Evolutionary conservation across 2,888 invertebrate genomes (phyloP).

Genomic region (Drosophila subsilvestris): DNA sequence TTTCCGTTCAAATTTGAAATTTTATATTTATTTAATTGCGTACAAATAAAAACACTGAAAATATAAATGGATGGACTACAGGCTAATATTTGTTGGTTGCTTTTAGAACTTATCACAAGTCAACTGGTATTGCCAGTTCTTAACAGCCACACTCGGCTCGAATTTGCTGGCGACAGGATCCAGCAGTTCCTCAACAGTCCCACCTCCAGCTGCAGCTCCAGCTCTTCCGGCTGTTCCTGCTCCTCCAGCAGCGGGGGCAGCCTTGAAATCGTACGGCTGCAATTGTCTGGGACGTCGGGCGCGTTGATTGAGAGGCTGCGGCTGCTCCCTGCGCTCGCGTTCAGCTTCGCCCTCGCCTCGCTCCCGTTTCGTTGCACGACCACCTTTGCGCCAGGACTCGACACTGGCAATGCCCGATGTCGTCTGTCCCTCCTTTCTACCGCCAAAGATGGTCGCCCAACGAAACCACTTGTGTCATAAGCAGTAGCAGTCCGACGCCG

Average conservation of each 20-base stretch:
- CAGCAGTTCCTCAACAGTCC: slow-evolving; percentile 68
- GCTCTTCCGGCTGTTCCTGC: slow-evolving; percentile 41
- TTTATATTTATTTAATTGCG: slow-evolving; percentile 30
- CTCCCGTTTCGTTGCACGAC: slow-evolving; percentile 62
- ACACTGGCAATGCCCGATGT: slow-evolving; percentile 62
- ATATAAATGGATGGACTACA: slow-evolving; percentile 21
- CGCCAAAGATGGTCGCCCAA: slow-evolving; percentile 80
- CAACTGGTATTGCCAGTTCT: slow-evolving; percentile 84
- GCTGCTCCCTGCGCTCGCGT: slow-evolving; percentile 42
- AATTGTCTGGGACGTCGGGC: slow-evolving; percentile 68
- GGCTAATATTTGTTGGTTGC: slow-evolving; percentile 40
- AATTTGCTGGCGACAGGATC: slow-evolving; percentile 76
- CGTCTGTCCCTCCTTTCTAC: slow-evolving; percentile 42
- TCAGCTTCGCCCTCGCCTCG: slow-evolving; percentile 29
- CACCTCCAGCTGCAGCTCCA: slow-evolving; percentile 32
- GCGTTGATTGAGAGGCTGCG: slow-evolving; percentile 52
- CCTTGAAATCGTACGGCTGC: slow-evolving; percentile 68
- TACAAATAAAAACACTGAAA: slow-evolving; percentile 23
- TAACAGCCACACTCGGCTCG: slow-evolving; percentile 81
- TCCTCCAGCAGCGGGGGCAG: slow-evolving; percentile 64
- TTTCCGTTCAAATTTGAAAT: background rate
- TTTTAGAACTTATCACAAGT: slow-evolving; percentile 83
- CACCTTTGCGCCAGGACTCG: slow-evolving; percentile 74
- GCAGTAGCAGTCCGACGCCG: slow-evolving; percentile 54
- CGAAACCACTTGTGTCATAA: slow-evolving; percentile 84